phyloP scores from a whole-genome alignment of 2,797 vertebrate species.

The Philypnodon macrostomus region DNA sequence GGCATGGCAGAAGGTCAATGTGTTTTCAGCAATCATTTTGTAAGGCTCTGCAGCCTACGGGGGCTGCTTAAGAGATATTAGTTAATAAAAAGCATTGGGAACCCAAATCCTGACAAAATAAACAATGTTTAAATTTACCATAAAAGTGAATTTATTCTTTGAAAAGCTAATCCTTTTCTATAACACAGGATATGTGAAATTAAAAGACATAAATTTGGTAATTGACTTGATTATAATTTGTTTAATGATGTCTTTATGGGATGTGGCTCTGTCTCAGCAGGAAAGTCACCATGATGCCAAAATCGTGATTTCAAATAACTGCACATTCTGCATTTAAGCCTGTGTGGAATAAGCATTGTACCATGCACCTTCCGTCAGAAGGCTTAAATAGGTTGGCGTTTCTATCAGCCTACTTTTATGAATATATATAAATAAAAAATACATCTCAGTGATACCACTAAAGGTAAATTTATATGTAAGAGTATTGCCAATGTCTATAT shows the following conservation, averaged over 20 bases:
- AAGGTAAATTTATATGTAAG: no score
- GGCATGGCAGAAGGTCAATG: slow-evolving; percentile 66
- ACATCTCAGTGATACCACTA: slow-evolving; percentile 4
- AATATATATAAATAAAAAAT: no score
- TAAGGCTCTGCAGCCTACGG: slow-evolving; percentile 51
- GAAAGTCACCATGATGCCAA: slow-evolving; percentile 41
- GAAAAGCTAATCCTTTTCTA: slow-evolving; percentile 63
- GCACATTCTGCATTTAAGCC: background rate
- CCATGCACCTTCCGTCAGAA: no score
- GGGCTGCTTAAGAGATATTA: slow-evolving; percentile 70
- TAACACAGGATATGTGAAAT: slow-evolving; percentile 57
- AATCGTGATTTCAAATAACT: slow-evolving; percentile 46
- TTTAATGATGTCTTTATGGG: no score
- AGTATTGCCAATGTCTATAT: slow-evolving; percentile 30
- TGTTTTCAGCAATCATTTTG: slow-evolving; percentile 54
- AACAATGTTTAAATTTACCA: slow-evolving; percentile 48
- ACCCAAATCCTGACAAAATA: slow-evolving; percentile 40
- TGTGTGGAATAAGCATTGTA: no score
- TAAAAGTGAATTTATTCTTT: slow-evolving; percentile 58
- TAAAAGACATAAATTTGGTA: slow-evolving; percentile 63
- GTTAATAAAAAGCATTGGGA: slow-evolving; percentile 51
- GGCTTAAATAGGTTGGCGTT: no score
- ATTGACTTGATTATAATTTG: no score
- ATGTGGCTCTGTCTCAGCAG: slow-evolving; percentile 43
- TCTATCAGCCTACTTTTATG: no score